Base-by-base conservation (phyloP, 2,888 invertebrate species). In the Schrankia costaestrigalis region DNA sequence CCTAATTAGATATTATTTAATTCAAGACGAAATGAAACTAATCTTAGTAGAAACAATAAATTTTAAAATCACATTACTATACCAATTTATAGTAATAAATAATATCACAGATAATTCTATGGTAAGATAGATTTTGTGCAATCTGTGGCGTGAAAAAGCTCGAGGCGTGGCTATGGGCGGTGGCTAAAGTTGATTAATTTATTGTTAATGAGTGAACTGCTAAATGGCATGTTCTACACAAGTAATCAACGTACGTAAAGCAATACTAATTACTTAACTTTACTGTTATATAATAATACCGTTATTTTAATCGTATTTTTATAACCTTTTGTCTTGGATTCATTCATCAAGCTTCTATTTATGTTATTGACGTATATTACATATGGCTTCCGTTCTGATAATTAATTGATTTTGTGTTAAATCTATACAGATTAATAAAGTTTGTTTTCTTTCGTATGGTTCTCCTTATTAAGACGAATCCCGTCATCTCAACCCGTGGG, bases 181-280 rank as follows among this genome's bases (percentile, higher is more conserved):
- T 40, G 29, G 41, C 56, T 56, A 40, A 50, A 53, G 25, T 48
- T 74, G 67, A 77, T 78, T 81, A 78, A 82, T 81, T 76, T 75
- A 76, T 77, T 73, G 72, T 78, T 82, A 79, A 78, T 80, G 73
- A 77, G 70, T 45, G 39, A 56, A 63, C 67, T 65, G 72, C 67
- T 73, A 74, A 75, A 63, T 62, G 61, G 44, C 58, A 45, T 49
- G 58, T 56, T 59, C 44, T 37, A 43, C 46, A 52, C 61, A 56
- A 9, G 18, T 10, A 25, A 23, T 21, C 1, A 11, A 9, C 23
- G 10, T 23, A 23, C n/a, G n/a, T n/a, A n/a, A n/a, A 31, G 29
- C 19, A 26, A 30, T 17, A 36, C 22, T 25, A 53, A 54, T 54
- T 53, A 39, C 21, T 29, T 36, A 29, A 31, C 21, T 35, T 32